These are phyloP conservation scores for Anoplophora glabripennis DNA, from an alignment of 1,140 invertebrate species.

Conservation along the genomic window DNA sequence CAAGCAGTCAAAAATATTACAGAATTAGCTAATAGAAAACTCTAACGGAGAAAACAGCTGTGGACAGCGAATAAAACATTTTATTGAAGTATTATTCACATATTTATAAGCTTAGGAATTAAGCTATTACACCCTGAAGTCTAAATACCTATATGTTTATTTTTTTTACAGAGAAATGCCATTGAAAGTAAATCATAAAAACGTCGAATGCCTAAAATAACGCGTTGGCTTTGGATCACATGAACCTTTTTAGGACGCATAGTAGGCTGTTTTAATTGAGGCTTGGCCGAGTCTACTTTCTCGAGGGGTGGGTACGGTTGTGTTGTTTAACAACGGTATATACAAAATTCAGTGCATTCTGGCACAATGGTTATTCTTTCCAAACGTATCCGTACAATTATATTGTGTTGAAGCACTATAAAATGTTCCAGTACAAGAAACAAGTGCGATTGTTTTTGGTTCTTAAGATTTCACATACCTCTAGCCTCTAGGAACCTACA, in stretches of 20 bases:
- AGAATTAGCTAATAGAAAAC: too few relatives aligned
- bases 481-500: background rate
- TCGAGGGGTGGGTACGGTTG: constrained; percentile 28
- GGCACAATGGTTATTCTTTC: constrained; percentile 18
- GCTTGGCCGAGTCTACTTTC: constrained; percentile 41
- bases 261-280: constrained; percentile 45
- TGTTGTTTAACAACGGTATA: constrained; percentile 14
- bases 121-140: too few relatives aligned
- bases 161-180: too few relatives aligned
- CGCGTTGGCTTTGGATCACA: constrained; percentile 23
- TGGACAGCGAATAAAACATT: too few relatives aligned
- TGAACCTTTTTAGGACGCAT: constrained; percentile 40
- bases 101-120: too few relatives aligned
- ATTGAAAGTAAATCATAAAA: background rate
- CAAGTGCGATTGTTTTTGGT: constrained; percentile 15
- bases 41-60: too few relatives aligned
- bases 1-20: too few relatives aligned
- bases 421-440: constrained; percentile 13
- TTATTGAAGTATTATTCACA: too few relatives aligned
- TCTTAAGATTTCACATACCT: constrained; percentile 1
- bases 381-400: constrained; percentile 16
- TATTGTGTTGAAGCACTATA: constrained; percentile 18
- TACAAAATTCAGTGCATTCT: constrained; percentile 24
- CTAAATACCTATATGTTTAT: too few relatives aligned
- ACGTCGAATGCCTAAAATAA: constrained; percentile 13